phyloP scores from a whole-genome alignment of 2,797 vertebrate species.

The Trichosurus vulpecula region DNA sequence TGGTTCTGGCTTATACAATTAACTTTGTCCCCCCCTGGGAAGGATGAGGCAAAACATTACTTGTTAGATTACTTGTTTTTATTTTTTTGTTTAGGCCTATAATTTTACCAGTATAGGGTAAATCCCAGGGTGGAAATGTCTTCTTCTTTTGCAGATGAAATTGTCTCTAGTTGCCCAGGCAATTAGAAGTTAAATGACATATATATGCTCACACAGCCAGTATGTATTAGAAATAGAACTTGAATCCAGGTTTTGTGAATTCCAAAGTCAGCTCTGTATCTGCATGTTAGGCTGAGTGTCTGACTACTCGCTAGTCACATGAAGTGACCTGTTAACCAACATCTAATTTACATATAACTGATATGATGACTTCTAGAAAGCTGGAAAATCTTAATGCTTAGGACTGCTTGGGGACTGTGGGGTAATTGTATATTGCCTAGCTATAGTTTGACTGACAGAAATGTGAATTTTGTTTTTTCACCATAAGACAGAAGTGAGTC shows the following conservation, averaged over 20 bases:
- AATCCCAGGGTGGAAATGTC: not conserved
- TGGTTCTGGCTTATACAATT: not conserved
- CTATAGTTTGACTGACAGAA: not conserved
- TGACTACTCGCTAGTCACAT: not conserved
- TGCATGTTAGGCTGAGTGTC: not conserved
- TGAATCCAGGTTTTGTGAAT: no score
- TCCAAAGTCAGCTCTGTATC: not conserved
- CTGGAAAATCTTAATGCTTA: not conserved
- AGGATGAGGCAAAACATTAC: not conserved
- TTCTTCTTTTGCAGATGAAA: not conserved
- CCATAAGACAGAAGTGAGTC: not conserved
- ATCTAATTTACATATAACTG: not conserved
- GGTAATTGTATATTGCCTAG: not conserved
- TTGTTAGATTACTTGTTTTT: not conserved
- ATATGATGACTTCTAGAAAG: not conserved
- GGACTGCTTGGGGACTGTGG: not conserved
- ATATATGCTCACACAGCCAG: not conserved
- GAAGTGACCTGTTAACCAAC: not conserved
- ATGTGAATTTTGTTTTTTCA: not conserved
- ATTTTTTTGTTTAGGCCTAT: not conserved
- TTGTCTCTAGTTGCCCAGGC: not conserved
- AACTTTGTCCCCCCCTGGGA: not conserved
- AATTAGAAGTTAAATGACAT: not conserved
- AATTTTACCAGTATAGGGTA: not conserved
- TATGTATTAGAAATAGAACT: not conserved